Conservation (phyloP, 37 sponge, comb jelly and placozoan species). For the Mnemiopsis leidyi region DNA sequence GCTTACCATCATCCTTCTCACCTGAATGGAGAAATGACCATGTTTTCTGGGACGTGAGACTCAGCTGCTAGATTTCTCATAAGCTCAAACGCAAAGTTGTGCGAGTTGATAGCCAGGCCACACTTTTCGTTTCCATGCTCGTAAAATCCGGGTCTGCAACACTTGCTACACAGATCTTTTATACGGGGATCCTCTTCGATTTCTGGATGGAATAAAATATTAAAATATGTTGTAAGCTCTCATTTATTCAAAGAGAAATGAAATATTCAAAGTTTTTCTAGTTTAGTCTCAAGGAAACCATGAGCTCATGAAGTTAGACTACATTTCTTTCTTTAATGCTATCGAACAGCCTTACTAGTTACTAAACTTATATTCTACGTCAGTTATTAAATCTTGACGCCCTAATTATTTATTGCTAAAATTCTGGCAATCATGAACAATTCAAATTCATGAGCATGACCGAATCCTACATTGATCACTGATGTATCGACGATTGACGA, state of each 20-base stretch:
- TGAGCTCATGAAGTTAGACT: too few species aligned
- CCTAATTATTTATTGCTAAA: not conserved
- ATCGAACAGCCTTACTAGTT: not conserved
- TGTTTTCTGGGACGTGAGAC: not conserved
- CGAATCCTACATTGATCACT: too few species aligned
- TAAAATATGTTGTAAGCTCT: too few species aligned
- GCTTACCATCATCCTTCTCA: not conserved
- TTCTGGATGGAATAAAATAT: too few species aligned
- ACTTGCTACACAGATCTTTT: not conserved
- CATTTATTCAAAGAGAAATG: too few species aligned
- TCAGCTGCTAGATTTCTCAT: not conserved
- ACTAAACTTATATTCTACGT: not conserved
- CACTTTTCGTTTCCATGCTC: slow-evolving; percentile 52
- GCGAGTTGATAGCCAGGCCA: slow-evolving; percentile 43
- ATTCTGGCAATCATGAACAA: not conserved
- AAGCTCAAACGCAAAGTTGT: slow-evolving; percentile 60
- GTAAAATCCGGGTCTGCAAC: not conserved
- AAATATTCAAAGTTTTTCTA: too few species aligned
- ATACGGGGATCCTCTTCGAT: not conserved
- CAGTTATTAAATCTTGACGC: not conserved
- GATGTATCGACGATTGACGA: too few species aligned
- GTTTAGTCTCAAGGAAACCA: too few species aligned
- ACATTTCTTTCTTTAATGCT: not conserved
- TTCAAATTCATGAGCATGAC: not conserved
- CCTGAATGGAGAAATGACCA: slow-evolving; percentile 60